Evolutionary conservation across 2,113 vertebrate genomes (phyloP).

Genomic region (Tricholaema leucomelas): DNA sequence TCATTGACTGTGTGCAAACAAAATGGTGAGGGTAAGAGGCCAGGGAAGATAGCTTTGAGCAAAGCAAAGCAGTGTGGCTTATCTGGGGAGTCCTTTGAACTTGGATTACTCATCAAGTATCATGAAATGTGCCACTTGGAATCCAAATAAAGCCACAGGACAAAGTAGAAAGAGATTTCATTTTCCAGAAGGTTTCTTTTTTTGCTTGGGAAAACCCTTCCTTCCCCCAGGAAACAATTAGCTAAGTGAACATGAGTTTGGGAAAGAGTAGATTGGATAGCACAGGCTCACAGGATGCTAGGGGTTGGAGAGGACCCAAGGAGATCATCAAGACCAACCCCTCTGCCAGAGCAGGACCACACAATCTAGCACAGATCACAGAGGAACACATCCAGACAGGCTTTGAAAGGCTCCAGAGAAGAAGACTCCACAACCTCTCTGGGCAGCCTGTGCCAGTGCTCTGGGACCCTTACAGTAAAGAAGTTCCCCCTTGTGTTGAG

Average conservation of each 20-base stretch:
- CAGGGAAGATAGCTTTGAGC: background rate
- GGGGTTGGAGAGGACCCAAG: too few species aligned
- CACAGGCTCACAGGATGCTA: too few species aligned
- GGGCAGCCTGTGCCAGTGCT: too few species aligned
- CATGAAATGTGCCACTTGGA: background rate
- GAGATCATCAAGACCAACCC: too few species aligned
- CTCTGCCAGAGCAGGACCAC: too few species aligned
- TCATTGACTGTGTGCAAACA: background rate
- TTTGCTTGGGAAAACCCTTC: background rate
- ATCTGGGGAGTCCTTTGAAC: background rate
- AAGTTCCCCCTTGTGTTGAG: too few species aligned
- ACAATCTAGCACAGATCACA: too few species aligned
- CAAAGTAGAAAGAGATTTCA: rapidly evolving
- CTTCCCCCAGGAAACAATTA: background rate
- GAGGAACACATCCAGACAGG: too few species aligned
- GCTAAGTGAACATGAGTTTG: background rate
- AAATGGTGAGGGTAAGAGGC: background rate
- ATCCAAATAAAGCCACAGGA: background rate
- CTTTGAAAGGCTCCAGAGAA: too few species aligned
- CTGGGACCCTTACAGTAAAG: too few species aligned
- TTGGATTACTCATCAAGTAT: background rate
- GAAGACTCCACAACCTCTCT: too few species aligned
- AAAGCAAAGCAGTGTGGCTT: background rate
- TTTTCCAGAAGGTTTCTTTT: background rate
- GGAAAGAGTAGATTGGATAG: background rate